A percentile compares a stretch with the other conserved stretches of the same genome.
Evolutionary conservation across 2,888 invertebrate genomes (phyloP).

Genomic region (Rotaria magnacalcarata): DNA sequence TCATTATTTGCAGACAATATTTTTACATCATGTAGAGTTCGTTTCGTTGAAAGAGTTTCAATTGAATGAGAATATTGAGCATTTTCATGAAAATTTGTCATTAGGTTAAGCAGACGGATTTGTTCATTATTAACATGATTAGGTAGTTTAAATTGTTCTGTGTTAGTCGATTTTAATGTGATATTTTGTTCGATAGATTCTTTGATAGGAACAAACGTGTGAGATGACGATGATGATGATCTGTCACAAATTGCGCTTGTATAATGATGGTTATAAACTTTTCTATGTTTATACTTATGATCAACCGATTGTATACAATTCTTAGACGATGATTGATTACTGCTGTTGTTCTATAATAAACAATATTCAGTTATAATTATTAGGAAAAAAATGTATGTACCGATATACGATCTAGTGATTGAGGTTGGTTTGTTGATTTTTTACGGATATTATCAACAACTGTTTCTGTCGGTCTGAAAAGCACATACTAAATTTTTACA

Average conservation of each 20-base stretch:
- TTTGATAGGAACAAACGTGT: neutral
- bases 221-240: neutral
- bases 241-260: neutral
- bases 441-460: neutral
- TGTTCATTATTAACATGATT: neutral
- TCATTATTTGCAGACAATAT: neutral
- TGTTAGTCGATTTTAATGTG: neutral
- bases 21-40: too few species aligned
- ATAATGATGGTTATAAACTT: neutral
- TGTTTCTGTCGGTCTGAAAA: neutral
- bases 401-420: neutral
- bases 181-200: neutral
- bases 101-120: neutral
- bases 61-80: too few species aligned
- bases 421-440: neutral
- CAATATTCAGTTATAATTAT: neutral
- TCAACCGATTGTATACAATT: neutral
- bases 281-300: neutral
- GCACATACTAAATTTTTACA: too few species aligned
- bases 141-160: neutral
- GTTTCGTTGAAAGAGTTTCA: too few species aligned
- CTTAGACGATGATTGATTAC: neutral
- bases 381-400: neutral
- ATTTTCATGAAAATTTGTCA: too few species aligned
- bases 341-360: neutral